phyloP scores from a whole-genome alignment of 2,888 invertebrate genomes.

The Oeneis ivallda region DNA sequence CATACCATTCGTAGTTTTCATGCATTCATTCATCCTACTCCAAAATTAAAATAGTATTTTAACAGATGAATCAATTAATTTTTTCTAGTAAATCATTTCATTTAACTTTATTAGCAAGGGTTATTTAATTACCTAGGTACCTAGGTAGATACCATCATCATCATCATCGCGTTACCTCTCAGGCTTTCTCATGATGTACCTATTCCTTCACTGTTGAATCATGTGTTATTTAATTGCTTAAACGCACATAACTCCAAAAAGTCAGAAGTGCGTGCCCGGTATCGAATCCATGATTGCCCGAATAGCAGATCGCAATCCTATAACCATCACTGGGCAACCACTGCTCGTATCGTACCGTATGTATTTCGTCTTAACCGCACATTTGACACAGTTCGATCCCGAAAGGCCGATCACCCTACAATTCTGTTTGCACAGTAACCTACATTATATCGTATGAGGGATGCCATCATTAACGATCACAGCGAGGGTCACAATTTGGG shows the following conservation, averaged over 20 bases:
- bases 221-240: too few relatives aligned
- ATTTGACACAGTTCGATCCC: slow-evolving; percentile 37
- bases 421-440: slow-evolving; percentile 79
- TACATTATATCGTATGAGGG: slow-evolving; percentile 76
- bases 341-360: too few relatives aligned
- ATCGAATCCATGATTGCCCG: too few relatives aligned
- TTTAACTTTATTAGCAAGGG: background rate
- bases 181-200: too few relatives aligned
- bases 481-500: slow-evolving; percentile 68
- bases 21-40: background rate
- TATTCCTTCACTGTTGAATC: too few relatives aligned
- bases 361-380: slow-evolving; percentile 2
- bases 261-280: too few relatives aligned
- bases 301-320: too few relatives aligned
- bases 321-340: too few relatives aligned
- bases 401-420: slow-evolving; percentile 64
- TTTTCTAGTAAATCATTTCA: background rate
- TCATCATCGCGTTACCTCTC: too few relatives aligned
- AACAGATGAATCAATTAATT: background rate
- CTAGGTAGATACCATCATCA: too few relatives aligned
- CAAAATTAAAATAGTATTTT: background rate
- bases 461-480: slow-evolving; percentile 77
- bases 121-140: background rate
- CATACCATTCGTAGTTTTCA: background rate
- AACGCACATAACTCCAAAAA: too few relatives aligned